phyloP scores from a whole-genome alignment of 2,888 invertebrate genomes.

The Melipona beecheii region DNA sequence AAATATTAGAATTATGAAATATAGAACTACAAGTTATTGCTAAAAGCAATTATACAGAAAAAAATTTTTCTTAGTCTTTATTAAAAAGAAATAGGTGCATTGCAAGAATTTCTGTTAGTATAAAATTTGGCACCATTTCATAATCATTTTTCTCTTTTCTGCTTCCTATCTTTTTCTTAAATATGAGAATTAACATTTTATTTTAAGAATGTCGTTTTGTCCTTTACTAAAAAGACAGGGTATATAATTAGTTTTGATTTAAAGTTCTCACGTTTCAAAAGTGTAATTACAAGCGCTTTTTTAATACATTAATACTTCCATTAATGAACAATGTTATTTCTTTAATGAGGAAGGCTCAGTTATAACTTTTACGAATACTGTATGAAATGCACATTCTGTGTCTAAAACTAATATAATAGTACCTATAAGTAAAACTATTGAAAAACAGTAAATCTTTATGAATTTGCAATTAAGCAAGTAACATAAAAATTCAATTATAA shows the following conservation, averaged over 20 bases:
- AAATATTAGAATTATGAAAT: conserved; percentile 58
- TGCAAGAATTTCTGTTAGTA: conserved; percentile 57
- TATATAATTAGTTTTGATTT: conserved; percentile 57
- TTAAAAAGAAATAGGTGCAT: conserved; percentile 59
- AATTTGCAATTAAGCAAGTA: conserved; percentile 30
- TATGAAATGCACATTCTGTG: conserved; percentile 51
- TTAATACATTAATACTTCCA: conserved; percentile 54
- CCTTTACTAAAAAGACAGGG: conserved; percentile 31
- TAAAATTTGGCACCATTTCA: conserved; percentile 73
- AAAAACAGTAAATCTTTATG: conserved; percentile 35
- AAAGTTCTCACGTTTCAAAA: conserved; percentile 35
- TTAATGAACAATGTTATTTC: conserved; percentile 56
- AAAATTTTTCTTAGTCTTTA: conserved; percentile 32
- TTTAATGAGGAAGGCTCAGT: conserved; percentile 61
- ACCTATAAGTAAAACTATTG: conserved; percentile 34
- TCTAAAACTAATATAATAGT: conserved; percentile 52
- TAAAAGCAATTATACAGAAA: conserved; percentile 58
- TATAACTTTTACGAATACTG: conserved; percentile 58
- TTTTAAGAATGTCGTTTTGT: conserved; percentile 27
- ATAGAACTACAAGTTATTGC: conserved; percentile 41
- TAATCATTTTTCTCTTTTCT: conserved; percentile 24
- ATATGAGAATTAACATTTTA: conserved; percentile 26
- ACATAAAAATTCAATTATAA: conserved; percentile 14
- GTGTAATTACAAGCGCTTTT: conserved; percentile 38
- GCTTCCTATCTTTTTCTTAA: background rate